These are phyloP conservation scores for Zeus faber DNA, from an alignment of 2,113 vertebrate genomes.

Conservation along the genomic window DNA sequence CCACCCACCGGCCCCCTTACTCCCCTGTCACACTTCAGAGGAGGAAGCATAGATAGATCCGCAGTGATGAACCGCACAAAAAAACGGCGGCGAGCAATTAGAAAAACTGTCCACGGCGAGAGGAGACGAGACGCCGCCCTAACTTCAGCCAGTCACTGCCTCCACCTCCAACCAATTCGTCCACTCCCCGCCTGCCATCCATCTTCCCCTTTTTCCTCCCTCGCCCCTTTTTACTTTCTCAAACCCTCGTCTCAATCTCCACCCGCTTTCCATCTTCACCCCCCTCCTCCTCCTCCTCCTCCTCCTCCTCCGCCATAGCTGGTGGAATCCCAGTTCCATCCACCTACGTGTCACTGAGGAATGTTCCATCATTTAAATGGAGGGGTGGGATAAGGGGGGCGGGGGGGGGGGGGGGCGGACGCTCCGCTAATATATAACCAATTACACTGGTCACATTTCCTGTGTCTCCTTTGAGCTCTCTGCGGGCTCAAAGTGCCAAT, in stretches of 20 bases:
- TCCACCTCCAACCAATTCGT: no score
- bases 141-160: no score
- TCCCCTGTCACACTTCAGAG: conserved; percentile 40
- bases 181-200: no score
- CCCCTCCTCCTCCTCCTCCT: conserved; percentile 9
- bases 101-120: no score
- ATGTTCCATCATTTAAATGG: conserved; percentile 70
- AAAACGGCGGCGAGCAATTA: no score
- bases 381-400: background rate
- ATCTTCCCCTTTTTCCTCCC: conserved; percentile 6
- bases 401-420: conserved; percentile 39
- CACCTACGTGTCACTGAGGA: conserved; percentile 71
- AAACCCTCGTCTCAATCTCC: background rate
- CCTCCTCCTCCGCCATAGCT: conserved; percentile 18
- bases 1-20: no score
- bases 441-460: conserved; percentile 81
- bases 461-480: conserved; percentile 75
- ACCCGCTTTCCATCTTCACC: background rate
- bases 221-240: conserved; percentile 10
- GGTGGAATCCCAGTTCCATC: conserved; percentile 50
- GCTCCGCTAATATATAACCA: conserved; percentile 76
- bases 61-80: no score
- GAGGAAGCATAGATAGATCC: conserved; percentile 23
- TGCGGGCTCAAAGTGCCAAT: conserved; percentile 79
- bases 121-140: no score